phyloP scores from a whole-genome alignment of 2,113 vertebrate genomes.

The Proterorhinus semilunaris region DNA sequence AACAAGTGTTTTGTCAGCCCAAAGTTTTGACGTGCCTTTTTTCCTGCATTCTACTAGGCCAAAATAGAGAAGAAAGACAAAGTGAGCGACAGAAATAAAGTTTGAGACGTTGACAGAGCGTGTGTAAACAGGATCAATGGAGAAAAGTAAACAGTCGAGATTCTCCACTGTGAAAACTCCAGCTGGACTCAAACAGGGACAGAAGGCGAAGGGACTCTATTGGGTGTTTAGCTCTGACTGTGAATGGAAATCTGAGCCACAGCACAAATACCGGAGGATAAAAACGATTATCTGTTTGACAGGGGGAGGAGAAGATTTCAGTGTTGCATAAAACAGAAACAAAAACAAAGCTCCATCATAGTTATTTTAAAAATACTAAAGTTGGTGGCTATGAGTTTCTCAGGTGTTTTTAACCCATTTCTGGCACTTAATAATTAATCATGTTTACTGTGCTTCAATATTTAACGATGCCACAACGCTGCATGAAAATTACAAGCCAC shows the following conservation, averaged over 20 bases:
- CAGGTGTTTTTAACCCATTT: background rate
- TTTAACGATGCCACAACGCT: background rate
- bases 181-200: background rate
- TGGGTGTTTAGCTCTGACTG: constrained; percentile 3
- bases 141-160: constrained; percentile 10
- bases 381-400: background rate
- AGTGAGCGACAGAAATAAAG: background rate
- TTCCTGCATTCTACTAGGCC: background rate
- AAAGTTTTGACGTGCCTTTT: background rate
- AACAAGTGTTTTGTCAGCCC: background rate
- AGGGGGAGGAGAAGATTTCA: background rate
- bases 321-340: background rate
- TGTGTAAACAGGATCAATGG: constrained; percentile 25
- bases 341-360: background rate
- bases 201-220: background rate
- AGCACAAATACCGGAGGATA: background rate
- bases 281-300: constrained; percentile 7
- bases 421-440: background rate
- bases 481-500: background rate
- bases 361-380: background rate
- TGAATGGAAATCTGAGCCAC: background rate
- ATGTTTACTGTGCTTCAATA: constrained; percentile 1
- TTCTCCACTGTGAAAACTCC: constrained; percentile 5
- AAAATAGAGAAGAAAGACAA: background rate
- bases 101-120: constrained; percentile 14